A percentile compares a stretch with the other conserved stretches of the same genome.
phyloP scores from a whole-genome alignment of 2,888 invertebrate genomes.

The Cybosia mesomella region DNA sequence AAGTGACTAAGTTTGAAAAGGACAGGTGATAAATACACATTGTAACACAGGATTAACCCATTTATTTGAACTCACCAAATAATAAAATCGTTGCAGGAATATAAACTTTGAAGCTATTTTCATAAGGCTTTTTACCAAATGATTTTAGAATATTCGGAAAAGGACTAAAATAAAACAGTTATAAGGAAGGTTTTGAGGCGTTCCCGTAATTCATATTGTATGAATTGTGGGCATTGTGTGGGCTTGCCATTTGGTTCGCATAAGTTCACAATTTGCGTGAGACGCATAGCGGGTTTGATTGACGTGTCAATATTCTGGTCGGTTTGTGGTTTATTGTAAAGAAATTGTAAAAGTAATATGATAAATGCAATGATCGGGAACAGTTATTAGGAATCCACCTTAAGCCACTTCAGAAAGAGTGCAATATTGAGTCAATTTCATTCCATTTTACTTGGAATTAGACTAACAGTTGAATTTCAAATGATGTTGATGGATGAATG shows the following conservation, averaged over 20 bases:
- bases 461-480: no score
- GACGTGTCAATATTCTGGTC: constrained; percentile 49
- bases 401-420: no score
- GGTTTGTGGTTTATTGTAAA: constrained; percentile 37
- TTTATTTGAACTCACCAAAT: not conserved
- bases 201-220: constrained; percentile 29
- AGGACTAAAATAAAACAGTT: constrained; percentile 55
- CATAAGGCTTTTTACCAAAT: no score
- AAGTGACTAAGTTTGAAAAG: constrained; percentile 26
- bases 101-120: no score
- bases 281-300: constrained; percentile 48
- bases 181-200: constrained; percentile 7
- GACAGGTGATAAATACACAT: constrained; percentile 55
- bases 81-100: no score
- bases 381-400: no score
- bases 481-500: no score
- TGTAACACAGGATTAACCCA: constrained; percentile 54
- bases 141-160: constrained; percentile 14
- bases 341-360: no score
- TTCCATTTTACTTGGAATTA: no score
- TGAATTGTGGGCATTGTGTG: constrained; percentile 61
- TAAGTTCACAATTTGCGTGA: constrained; percentile 49
- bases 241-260: constrained; percentile 66
- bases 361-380: constrained; percentile 10
- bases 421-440: no score